phyloP scores from a whole-genome alignment of 2,797 vertebrate species.

The Apodemus agrarius region DNA sequence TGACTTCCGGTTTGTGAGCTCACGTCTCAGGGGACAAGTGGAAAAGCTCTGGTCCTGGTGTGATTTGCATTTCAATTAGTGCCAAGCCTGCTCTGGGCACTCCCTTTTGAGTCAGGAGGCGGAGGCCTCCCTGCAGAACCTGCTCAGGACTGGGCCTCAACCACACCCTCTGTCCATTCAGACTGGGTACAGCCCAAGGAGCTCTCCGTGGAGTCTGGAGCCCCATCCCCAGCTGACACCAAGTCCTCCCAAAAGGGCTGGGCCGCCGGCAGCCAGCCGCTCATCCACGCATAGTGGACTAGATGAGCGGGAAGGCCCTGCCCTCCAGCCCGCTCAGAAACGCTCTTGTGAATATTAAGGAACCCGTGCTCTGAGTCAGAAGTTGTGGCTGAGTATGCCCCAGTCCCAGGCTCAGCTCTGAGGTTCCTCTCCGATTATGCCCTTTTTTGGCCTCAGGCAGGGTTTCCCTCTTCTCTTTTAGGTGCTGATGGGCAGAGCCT shows the following conservation, averaged over 20 bases:
- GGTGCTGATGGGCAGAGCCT: not conserved
- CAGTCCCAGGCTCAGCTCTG: not conserved
- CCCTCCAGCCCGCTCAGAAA: not conserved
- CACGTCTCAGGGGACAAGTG: accelerated
- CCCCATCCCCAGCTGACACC: not conserved
- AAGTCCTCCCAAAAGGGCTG: not conserved
- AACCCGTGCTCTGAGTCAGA: conserved; percentile 30
- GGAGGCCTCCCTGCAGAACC: not conserved
- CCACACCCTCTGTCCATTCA: not conserved
- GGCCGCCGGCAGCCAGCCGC: not conserved
- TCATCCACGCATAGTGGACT: accelerated
- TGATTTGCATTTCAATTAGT: conserved; percentile 1
- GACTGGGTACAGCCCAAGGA: not conserved
- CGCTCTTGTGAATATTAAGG: not conserved
- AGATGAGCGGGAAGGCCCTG: accelerated
- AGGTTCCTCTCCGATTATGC: not conserved
- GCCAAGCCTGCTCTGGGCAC: not conserved
- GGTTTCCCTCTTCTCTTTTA: not conserved
- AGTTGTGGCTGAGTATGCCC: conserved; percentile 36
- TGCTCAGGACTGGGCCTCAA: not conserved
- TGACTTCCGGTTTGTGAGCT: not conserved
- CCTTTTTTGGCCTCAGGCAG: conserved; percentile 66
- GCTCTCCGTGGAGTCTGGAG: not conserved
- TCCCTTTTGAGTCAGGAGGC: conserved; percentile 41
- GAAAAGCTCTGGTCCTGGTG: not conserved